Base-by-base conservation (phyloP, 2,113 vertebrate genomes). In the Columba janthina region DNA sequence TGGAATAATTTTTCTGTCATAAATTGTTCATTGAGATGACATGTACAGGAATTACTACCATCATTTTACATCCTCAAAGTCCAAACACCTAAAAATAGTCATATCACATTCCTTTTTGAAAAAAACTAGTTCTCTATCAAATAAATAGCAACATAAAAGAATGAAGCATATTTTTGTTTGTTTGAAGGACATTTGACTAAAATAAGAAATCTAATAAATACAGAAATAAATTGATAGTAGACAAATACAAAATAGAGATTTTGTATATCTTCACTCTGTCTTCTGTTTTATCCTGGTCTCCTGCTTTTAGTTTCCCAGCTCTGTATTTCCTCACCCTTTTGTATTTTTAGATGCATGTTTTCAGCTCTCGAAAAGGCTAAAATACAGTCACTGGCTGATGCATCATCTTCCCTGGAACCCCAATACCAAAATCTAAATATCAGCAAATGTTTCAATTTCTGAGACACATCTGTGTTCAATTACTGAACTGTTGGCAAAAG, bases 391-490 rank as follows among this genome's bases (percentile, higher is more conserved):
- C 85, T 96, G 96, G 95, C 94, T 96, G 88, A 95, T 93, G 96
- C 80, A 94, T 97, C 96, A 97, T 96, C 94, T 96, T 96, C 94
- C 94, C 88, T 94, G 93, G 95, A 98, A 97, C 96, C 95, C 96
- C 91, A 97, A 96, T 96, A 98, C 97, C 76, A 28, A 98, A 97
- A 97, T 85, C 96, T 97, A 98, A 97, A 97, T 97, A 97, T 97
- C 97, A 98, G 96, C 96, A 97, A 97, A 97, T 96, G 94, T 95
- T 97, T 96, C 95, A 96, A 93, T 97, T 97, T 97, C 94, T 86
- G 95, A 96, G 92, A 97, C 38, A 78, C 98, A 98, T 97, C 96
- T 98, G 98, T 93, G 94, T 97, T 97, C 97, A 96, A 98, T 98
- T 98, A 98, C 90, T 95, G 96, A 95, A 85, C 87, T 83, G 92